Conservation (phyloP, 1,140 invertebrate species). For the Teleopsis dalmanni region DNA sequence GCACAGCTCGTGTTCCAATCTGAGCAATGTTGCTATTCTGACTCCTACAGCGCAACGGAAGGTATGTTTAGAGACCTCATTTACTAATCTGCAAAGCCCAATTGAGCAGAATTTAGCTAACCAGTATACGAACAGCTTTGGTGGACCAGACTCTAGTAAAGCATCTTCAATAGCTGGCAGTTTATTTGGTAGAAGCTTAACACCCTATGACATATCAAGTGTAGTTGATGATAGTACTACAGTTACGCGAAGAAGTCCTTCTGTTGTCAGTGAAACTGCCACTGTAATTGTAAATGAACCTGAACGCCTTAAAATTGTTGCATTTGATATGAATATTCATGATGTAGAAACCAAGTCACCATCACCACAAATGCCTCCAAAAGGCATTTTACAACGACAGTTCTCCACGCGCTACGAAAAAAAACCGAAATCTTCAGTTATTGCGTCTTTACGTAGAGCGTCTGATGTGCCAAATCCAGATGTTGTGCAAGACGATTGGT, state of each 20-base stretch:
- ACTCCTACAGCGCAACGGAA: constrained; percentile 50
- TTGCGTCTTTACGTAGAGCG: constrained; percentile 25
- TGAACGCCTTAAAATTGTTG: constrained; percentile 26
- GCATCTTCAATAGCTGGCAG: constrained; percentile 46
- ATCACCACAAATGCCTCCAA: constrained; percentile 1
- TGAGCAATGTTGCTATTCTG: constrained; percentile 32
- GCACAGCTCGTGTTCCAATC: constrained; percentile 33
- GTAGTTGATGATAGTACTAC: constrained; percentile 33
- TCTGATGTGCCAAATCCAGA: constrained; percentile 40
- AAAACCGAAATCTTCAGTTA: constrained; percentile 3
- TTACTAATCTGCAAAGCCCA: constrained; percentile 58
- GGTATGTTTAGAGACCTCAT: constrained; percentile 67
- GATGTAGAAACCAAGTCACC: neutral
- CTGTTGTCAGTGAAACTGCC: constrained; percentile 27
- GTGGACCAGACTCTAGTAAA: constrained; percentile 30
- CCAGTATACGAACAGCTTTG: constrained; percentile 18
- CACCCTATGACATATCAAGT: constrained; percentile 35
- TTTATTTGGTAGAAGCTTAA: constrained; percentile 35
- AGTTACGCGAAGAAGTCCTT: constrained; percentile 30
- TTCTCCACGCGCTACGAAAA: constrained; percentile 13
- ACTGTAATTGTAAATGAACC: constrained; percentile 22
- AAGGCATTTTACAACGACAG: constrained; percentile 15
- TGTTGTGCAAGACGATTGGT: constrained; percentile 56
- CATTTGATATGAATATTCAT: constrained; percentile 29
- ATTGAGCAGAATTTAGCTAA: constrained; percentile 18